Evolutionary conservation across 2,888 invertebrate genomes (phyloP), one percentile per base, ranked within the genome.

Genomic region (Apamea epomidion): DNA sequence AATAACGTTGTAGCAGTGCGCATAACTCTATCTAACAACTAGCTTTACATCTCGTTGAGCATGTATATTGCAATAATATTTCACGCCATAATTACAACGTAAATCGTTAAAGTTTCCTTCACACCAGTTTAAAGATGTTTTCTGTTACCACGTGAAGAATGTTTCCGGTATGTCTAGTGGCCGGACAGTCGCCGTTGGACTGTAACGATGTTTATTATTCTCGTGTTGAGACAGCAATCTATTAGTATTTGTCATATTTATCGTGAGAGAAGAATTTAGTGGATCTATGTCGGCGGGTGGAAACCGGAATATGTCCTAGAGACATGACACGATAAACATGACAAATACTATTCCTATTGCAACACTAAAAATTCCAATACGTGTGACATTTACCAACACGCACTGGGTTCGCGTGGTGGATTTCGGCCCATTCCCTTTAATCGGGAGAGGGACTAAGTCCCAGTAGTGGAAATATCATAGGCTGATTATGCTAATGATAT

Each of bases 101-200:
- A 75, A 65, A 65, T 82, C 68, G 86, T 82, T 62, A 54, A 65
- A 73, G 68, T 29, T 77, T 85, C 42, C 48, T 83, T 79, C 70
- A 74, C 80, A 80, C 54, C 14, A 80, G 60, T 54, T 74, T 62
- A 5, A 48, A 78, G 80, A 83, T 78, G 67, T 78, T 78, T 51
- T 76, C 71, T 81, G 80, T 80, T 81, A 86, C 74, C 71, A 79
- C 10, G 29, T 84, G 72, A 89, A 54, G 45, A 80, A 88, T 90
- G 80, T 88, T 84, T 86, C 88, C 87, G 81, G 70, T 76, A 25
- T 37, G 65, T 32, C 67, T 76, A 79, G 78, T 76, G 75, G 72
- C n/a, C 16, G 71, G 70, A 78, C 77, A 67, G 69, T 78, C 75
- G 78, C 54, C 68, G 45, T 5, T 79, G 37, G 45, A 37, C 29